Evolutionary conservation across 2,888 invertebrate species (phyloP), one percentile per base, ranked within the genome.

Genomic region (Steromphala cineraria): DNA sequence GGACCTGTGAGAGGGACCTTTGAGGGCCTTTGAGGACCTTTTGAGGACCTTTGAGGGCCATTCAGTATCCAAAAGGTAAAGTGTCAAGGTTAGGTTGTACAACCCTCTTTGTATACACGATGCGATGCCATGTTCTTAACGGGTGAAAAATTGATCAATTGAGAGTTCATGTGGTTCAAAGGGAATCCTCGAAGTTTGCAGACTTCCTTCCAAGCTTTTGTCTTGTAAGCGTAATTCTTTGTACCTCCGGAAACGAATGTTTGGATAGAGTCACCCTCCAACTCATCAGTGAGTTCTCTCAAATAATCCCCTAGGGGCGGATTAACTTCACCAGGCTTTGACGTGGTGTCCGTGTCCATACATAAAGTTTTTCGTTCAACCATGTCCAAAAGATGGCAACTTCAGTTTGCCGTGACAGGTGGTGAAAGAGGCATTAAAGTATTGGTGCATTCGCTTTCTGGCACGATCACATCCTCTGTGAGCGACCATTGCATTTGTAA

Each of bases 231-330:
- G 81, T 93, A 92, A 81, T 90, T 92, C 82, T 93, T 93, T 2
- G 92, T 91, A 0, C 92, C 93, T 0, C 89, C 91, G 28, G 88
- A 87, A 15, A 91, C 89, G 84, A 92, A 75, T 40, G n/a, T 46
- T 36, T 36, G 21, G 24, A 75, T 75, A 19, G n/a, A 46, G 17
- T 75, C 67, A 92, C 81, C 90, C 87, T 24, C 21, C 0, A 93
- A 55, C 80, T 93, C 93, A 82, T 93, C 88, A 0, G 91, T 93
- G 82, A 93, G 82, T 55, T 93, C 91, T 0, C 92, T 91, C 19
- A 92, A 71, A 77, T 83, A 90, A 78, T 87, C 85, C 24, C 91
- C 92, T 0, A 86, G 82, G 15, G 86, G 84, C 15, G 89, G 88
- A 21, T 55, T 31, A 40, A 56, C 15, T 4, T 67, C 62, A 21